These are phyloP conservation scores for Oscheius sp. DNA, from an alignment of 1,140 invertebrate genomes.

Conservation along the genomic window DNA sequence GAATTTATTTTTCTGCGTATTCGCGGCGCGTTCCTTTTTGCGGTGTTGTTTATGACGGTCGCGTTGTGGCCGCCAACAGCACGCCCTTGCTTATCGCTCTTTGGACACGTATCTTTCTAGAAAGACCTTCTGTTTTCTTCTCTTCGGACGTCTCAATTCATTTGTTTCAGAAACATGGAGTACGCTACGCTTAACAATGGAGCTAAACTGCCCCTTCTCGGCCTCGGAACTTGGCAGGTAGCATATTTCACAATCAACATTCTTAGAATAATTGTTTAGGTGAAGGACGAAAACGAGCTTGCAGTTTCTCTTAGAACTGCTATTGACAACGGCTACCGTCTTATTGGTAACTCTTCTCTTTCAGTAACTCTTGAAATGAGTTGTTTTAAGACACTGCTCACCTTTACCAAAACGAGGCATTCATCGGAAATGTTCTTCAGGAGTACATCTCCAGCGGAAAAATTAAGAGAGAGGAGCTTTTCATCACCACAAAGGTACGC, in stretches of 20 bases:
- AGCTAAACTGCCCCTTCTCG: conserved; percentile 69
- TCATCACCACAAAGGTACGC: conserved; percentile 75
- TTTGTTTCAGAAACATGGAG: not conserved
- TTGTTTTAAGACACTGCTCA: conserved; percentile 68
- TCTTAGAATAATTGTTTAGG: not conserved
- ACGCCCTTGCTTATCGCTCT: too few relatives aligned
- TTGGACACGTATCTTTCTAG: too few relatives aligned
- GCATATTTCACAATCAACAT: not conserved
- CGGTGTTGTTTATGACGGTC: too few relatives aligned
- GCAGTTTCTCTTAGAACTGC: conserved; percentile 70
- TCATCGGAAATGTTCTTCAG: conserved; percentile 74
- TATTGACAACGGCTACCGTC: conserved; percentile 71
- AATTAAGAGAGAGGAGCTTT: conserved; percentile 74
- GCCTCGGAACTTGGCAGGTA: conserved; percentile 72
- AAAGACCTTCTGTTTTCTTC: too few relatives aligned
- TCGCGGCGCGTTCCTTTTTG: too few relatives aligned
- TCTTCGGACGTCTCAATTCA: too few relatives aligned
- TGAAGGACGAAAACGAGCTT: conserved; percentile 65
- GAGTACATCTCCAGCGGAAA: conserved; percentile 72
- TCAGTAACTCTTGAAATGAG: not conserved
- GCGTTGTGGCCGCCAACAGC: too few relatives aligned
- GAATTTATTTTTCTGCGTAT: too few relatives aligned
- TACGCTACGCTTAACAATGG: conserved; percentile 23
- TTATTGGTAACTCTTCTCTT: conserved; percentile 65
- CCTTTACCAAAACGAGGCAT: conserved; percentile 77